Conservation (phyloP, 1,140 invertebrate species). For the Lepidurus couesii region DNA sequence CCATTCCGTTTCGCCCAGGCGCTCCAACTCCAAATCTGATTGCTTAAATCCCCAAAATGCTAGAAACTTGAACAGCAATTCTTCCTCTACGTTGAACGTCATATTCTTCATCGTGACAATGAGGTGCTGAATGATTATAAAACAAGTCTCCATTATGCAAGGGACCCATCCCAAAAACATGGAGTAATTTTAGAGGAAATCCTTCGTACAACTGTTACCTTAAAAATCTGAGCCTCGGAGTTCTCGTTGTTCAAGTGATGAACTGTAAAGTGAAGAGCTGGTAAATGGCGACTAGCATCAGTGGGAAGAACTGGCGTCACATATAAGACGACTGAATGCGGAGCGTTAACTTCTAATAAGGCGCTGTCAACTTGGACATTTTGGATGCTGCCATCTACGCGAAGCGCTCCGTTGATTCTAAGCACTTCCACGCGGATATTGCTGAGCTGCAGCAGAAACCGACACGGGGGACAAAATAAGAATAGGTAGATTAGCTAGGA, state of each 20-base stretch:
- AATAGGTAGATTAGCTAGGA: neutral
- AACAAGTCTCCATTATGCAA: conserved; percentile 37
- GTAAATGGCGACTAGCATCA: conserved; percentile 44
- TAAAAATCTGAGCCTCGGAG: conserved; percentile 66
- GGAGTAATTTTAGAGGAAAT: conserved; percentile 20
- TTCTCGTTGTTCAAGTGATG: conserved; percentile 41
- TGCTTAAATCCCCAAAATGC: conserved; percentile 55
- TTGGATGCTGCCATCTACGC: conserved; percentile 59
- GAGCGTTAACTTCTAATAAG: conserved; percentile 63
- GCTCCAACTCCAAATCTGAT: conserved; percentile 46
- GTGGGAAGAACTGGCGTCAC: conserved; percentile 51
- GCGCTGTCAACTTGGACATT: conserved; percentile 89
- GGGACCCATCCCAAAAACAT: neutral
- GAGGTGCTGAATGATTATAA: conserved; percentile 58
- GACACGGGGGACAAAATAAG: neutral
- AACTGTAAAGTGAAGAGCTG: conserved; percentile 47
- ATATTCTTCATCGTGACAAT: conserved; percentile 75
- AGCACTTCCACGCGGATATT: conserved; percentile 28
- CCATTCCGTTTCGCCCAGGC: conserved; percentile 65
- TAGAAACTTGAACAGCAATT: conserved; percentile 75
- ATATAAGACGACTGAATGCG: conserved; percentile 74
- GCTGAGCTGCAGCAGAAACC: neutral
- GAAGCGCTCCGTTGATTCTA: neutral
- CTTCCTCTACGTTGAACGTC: conserved; percentile 78
- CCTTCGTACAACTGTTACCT: conserved; percentile 46